Percentiles rank a stretch among this genome's conserved stretches.
Conservation (phyloP, 64 coral and sea anemone species). For the Platygyra sinensis region DNA sequence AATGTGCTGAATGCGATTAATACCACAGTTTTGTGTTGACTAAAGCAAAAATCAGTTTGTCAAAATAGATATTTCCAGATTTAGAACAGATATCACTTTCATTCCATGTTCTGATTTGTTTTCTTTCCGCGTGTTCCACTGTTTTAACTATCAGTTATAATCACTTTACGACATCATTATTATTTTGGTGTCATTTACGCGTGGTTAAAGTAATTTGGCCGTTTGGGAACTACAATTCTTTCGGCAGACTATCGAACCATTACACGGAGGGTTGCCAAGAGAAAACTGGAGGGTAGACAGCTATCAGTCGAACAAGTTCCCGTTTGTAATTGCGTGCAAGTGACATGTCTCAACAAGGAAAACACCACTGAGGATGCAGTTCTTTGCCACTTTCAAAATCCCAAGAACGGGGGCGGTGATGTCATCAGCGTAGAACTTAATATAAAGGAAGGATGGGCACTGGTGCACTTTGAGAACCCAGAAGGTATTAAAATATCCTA, state of each 20-base stretch:
- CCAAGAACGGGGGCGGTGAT: slow-evolving; percentile 20
- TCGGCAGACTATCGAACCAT: neutral
- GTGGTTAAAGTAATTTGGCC: neutral
- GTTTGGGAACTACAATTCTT: neutral
- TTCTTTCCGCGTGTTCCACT: too few species aligned
- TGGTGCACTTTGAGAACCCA: slow-evolving; percentile 19
- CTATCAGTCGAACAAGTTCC: neutral
- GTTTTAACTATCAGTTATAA: too few species aligned
- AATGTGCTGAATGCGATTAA: too few species aligned
- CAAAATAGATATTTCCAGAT: too few species aligned
- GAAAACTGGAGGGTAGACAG: neutral
- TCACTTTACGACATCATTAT: too few species aligned
- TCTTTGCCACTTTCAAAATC: slow-evolving; percentile 11
- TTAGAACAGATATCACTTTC: too few species aligned
- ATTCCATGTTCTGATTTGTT: too few species aligned
- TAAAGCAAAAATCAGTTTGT: too few species aligned
- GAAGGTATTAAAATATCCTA: neutral
- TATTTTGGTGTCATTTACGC: neutral
- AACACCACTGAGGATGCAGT: slow-evolving; percentile 9
- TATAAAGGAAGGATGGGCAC: neutral
- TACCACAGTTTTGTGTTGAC: too few species aligned
- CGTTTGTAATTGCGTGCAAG: slow-evolving; percentile 20
- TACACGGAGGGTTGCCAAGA: neutral
- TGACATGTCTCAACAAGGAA: neutral
- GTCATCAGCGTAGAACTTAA: neutral